phyloP scores from a whole-genome alignment of 2,113 vertebrate genomes.

The Pimephales promelas region DNA sequence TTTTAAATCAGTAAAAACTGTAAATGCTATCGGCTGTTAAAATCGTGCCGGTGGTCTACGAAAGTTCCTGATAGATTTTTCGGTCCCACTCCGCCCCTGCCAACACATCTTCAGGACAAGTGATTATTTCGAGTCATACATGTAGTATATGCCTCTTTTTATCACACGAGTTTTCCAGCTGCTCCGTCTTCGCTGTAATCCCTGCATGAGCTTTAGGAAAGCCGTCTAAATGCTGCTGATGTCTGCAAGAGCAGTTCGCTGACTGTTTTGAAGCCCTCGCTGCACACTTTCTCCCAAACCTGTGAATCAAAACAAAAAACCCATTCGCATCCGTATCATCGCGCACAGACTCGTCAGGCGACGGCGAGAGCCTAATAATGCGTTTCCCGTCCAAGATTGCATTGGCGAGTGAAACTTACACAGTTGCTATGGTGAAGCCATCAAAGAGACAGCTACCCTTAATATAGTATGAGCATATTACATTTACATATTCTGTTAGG shows the following conservation, averaged over 20 bases:
- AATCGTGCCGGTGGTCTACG: too few relatives aligned
- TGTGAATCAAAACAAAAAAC: background rate
- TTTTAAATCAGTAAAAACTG: too few relatives aligned
- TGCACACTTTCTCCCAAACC: background rate
- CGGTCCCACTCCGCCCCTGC: too few relatives aligned
- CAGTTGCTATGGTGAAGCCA: slow-evolving; percentile 34
- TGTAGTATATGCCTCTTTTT: background rate
- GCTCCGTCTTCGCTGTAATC: background rate
- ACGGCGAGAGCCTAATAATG: slow-evolving; percentile 8
- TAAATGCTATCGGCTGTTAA: too few relatives aligned
- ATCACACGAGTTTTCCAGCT: background rate
- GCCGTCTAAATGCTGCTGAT: background rate
- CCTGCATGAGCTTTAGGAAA: background rate
- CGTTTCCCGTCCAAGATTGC: background rate
- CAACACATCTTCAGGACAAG: background rate
- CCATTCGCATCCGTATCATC: background rate
- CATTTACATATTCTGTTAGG: slow-evolving; percentile 34
- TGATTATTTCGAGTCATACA: background rate
- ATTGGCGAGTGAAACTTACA: slow-evolving; percentile 31
- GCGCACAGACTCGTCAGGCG: background rate
- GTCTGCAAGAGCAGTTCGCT: background rate
- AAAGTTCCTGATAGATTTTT: too few relatives aligned
- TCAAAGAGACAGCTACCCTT: slow-evolving; percentile 33
- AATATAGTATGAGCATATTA: slow-evolving; percentile 29
- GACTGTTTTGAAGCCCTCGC: background rate